phyloP scores from a whole-genome alignment of 2,797 vertebrate species.

The Enteromius unitaeniatus region DNA sequence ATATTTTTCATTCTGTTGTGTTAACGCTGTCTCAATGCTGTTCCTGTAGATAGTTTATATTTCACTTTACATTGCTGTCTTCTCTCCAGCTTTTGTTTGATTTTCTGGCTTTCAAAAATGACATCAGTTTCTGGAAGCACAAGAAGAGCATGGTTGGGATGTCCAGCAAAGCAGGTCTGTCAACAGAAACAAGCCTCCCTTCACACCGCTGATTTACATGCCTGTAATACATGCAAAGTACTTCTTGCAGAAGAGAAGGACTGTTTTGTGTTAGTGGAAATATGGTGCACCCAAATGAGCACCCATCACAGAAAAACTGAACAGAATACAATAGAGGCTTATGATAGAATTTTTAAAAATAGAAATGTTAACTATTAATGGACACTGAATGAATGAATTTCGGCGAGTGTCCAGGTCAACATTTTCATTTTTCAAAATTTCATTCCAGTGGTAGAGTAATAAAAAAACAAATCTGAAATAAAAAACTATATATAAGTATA shows the following conservation, averaged over 20 bases:
- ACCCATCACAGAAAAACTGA: background rate
- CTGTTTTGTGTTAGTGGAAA: background rate
- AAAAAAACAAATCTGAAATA: too few species aligned
- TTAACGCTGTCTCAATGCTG: background rate
- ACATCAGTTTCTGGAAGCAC: conserved; percentile 98
- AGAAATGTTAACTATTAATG: background rate
- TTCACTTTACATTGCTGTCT: background rate
- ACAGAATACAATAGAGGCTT: background rate
- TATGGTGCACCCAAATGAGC: background rate
- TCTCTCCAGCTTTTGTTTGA: conserved; percentile 92
- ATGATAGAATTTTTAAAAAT: background rate
- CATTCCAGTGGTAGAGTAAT: background rate
- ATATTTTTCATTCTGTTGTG: background rate
- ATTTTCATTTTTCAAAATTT: background rate
- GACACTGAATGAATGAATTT: background rate
- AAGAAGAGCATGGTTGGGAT: conserved; percentile 98
- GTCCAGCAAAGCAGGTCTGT: conserved; percentile 98
- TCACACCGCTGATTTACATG: background rate
- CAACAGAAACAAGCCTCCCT: too few species aligned
- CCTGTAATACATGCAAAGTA: background rate
- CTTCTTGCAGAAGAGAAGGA: background rate
- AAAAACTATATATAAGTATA: background rate
- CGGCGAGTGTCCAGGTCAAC: background rate
- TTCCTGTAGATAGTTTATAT: background rate
- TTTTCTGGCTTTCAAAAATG: conserved; percentile 98